Evolutionary conservation across 2,797 vertebrate genomes (phyloP), one percentile per base, ranked within the genome.

Genomic region (Tiaroga cobitis): DNA sequence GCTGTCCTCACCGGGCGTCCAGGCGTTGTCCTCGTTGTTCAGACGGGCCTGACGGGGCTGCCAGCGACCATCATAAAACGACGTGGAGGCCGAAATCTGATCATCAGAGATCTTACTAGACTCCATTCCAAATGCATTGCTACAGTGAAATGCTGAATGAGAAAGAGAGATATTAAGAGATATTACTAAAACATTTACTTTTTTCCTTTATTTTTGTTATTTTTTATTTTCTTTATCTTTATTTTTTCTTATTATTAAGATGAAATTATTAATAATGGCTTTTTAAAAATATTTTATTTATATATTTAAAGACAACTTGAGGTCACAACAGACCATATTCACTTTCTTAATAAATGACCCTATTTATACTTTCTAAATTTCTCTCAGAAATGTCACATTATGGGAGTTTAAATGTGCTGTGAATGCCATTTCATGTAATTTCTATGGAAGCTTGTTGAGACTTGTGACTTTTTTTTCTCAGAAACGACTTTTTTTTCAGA

Each of bases 1-100:
- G 92, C 93, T 96, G 91, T 97, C 97, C 70, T 96, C 93, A 61
- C 93, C 94, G 69, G 97, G 97, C 1, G 97, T 97, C 96, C 97
- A 97, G 89, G 95, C 97, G 0, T 97, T 97, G 92, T 96, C 95
- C 15, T 96, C 95, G 2, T 96, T 96, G 73, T 97, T 96, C 70
- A 97, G 96, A 3, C 96, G 95, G 76, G 96, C 96, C 89, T 97
- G 96, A 21, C 95, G 96, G 5, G 96, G 95, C 0, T 94, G 95
- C 97, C 97, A 97, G 89, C 90, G 95, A 13, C 93, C 94, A 8
- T 96, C 96, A 0, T 95, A 94, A 81, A 96, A 96, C 41, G 93
- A 91, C 54, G 95, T 94, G 1, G 96, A 95, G 84, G 95, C 95
- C 11, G 89, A 93, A 90, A 97, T 96, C 92, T 97, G 97, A 84